phyloP scores from a whole-genome alignment of 2,888 invertebrate species.

The Drosophila borborema region DNA sequence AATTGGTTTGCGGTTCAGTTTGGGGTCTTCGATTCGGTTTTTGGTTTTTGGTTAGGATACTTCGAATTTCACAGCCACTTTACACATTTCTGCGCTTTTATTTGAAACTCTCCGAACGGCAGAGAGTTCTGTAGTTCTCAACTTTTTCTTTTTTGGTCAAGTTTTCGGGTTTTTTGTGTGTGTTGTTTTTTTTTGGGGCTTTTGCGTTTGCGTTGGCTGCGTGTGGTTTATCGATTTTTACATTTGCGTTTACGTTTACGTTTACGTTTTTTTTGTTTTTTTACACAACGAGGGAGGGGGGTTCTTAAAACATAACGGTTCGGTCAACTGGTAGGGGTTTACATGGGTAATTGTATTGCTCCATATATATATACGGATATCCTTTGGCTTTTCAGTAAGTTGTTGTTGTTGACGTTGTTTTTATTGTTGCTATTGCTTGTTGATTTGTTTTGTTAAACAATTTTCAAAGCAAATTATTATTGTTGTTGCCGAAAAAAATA shows the following conservation, averaged over 20 bases:
- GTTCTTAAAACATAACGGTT: slow-evolving; percentile 70
- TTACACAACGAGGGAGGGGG: slow-evolving; percentile 60
- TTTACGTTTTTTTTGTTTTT: slow-evolving; percentile 65
- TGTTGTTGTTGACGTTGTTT: slow-evolving; percentile 32
- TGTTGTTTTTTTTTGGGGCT: slow-evolving; percentile 24
- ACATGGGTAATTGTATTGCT: slow-evolving; percentile 57
- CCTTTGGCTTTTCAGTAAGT: slow-evolving; percentile 38
- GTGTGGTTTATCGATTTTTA: slow-evolving; percentile 80
- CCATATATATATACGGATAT: slow-evolving; percentile 39
- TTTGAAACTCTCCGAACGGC: slow-evolving; percentile 45
- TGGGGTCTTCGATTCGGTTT: slow-evolving; percentile 29
- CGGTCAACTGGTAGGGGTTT: slow-evolving; percentile 49
- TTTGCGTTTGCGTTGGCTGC: slow-evolving; percentile 74
- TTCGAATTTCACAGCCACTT: slow-evolving; percentile 77
- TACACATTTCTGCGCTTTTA: slow-evolving; percentile 69
- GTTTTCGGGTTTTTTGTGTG: slow-evolving; percentile 47
- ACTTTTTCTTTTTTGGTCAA: slow-evolving; percentile 61
- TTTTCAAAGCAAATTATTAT: slow-evolving; percentile 41
- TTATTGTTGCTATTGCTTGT: slow-evolving; percentile 19
- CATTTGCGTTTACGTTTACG: slow-evolving; percentile 76
- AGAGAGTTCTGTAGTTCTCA: slow-evolving; percentile 19
- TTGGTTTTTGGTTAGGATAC: slow-evolving; percentile 65
- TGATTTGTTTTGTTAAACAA: slow-evolving; percentile 38
- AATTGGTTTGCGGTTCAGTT: slow-evolving; percentile 43
- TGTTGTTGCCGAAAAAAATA: slow-evolving; percentile 36